Evolutionary conservation across 1,140 invertebrate genomes (phyloP).

Genomic region (Lucilia sericata): DNA sequence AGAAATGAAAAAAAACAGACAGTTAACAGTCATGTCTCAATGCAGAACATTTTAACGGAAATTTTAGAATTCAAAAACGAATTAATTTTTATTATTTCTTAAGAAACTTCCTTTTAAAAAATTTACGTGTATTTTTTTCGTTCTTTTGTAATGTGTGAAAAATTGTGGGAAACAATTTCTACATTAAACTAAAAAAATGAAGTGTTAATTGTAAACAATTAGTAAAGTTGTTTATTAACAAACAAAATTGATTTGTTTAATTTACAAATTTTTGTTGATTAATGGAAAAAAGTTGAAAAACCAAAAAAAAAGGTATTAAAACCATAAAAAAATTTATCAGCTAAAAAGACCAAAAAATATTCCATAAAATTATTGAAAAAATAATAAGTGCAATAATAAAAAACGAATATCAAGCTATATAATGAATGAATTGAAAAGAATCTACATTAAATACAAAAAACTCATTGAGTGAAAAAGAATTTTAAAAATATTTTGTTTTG

Average conservation of each 20-base stretch:
- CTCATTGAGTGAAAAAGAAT: not conserved
- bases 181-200: not conserved
- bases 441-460: too few species aligned
- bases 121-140: too few species aligned
- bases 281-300: not conserved
- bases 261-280: not conserved
- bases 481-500: not conserved
- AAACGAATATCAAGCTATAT: not conserved
- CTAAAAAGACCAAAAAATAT: not conserved
- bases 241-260: not conserved
- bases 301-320: not conserved
- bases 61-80: not conserved
- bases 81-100: not conserved
- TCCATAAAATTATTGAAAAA: not conserved
- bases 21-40: conserved; percentile 31
- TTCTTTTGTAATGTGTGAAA: conserved; percentile 1
- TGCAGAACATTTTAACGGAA: conserved; percentile 16
- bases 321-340: not conserved
- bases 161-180: not conserved
- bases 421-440: not conserved
- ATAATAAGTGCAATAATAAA: not conserved
- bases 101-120: too few species aligned
- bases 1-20: conserved; percentile 39
- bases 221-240: not conserved
- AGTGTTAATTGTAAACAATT: conserved; percentile 13